Percentiles rank a stretch among this genome's conserved stretches.
phyloP scores from a whole-genome alignment of 2,797 vertebrate genomes.

The Tangara arthus region DNA sequence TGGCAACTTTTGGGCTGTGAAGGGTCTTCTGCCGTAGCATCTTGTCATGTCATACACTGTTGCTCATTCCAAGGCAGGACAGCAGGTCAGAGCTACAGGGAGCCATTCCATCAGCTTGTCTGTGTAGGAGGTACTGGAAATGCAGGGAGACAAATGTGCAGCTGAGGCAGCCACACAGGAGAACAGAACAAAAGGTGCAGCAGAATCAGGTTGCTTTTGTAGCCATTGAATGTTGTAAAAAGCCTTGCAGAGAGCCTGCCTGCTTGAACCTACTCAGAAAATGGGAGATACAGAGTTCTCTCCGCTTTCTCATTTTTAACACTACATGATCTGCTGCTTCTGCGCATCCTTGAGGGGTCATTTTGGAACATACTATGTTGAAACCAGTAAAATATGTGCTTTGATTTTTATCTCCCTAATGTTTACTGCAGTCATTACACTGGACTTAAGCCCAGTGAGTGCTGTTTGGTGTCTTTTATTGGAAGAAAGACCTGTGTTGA shows the following conservation, averaged over 20 bases:
- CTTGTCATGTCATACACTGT: accelerated
- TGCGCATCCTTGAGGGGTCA: not conserved
- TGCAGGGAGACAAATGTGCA: not conserved
- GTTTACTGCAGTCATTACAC: not conserved
- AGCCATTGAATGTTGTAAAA: not conserved
- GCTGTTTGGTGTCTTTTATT: not conserved
- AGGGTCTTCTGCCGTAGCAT: accelerated
- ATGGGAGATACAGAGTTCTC: not conserved
- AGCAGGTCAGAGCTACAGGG: not conserved
- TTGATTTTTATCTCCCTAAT: not conserved
- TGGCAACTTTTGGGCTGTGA: not conserved
- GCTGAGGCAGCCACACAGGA: not conserved
- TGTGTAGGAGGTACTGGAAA: not conserved
- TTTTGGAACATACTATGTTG: not conserved
- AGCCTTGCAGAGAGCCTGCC: not conserved
- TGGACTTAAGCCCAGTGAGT: not conserved
- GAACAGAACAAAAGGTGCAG: not conserved
- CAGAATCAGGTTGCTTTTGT: not conserved
- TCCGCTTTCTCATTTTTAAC: not conserved
- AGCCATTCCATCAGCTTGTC: not conserved
- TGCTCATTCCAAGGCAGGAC: not conserved
- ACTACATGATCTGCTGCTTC: not conserved
- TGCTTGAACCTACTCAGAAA: not conserved
- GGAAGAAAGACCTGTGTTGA: not conserved
- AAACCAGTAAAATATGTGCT: not conserved